These are phyloP conservation scores for Heliocidaris erythrogramma DNA, from an alignment of 35 echinoderm and acorn worm species.

Conservation along the genomic window DNA sequence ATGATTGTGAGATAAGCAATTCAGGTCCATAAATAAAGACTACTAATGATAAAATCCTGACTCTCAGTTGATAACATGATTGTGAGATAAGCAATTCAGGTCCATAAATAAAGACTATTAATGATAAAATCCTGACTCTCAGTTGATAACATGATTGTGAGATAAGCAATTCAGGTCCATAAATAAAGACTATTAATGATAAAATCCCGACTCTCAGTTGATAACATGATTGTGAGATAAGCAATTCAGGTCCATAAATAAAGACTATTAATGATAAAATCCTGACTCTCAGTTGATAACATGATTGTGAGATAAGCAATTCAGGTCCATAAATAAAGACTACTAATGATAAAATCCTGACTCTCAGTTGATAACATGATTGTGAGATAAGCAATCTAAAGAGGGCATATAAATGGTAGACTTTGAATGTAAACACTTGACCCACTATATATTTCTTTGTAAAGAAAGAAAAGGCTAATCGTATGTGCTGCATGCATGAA, in stretches of 20 bases:
- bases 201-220: not conserved
- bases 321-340: not conserved
- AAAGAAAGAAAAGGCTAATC: not conserved
- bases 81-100: not conserved
- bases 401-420: not conserved
- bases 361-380: not conserved
- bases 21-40: not conserved
- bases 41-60: not conserved
- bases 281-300: not conserved
- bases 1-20: not conserved
- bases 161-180: not conserved
- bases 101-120: not conserved
- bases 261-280: not conserved
- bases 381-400: not conserved
- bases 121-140: not conserved
- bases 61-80: not conserved
- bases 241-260: not conserved
- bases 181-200: not conserved
- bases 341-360: not conserved
- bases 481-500: not conserved
- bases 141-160: not conserved
- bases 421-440: not conserved
- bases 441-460: not conserved
- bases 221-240: not conserved
- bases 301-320: not conserved